Percentiles rank a stretch among this genome's conserved stretches.
These are phyloP conservation scores for Anaspis maculata DNA, from an alignment of 2,888 invertebrate species.

Conservation along the genomic window DNA sequence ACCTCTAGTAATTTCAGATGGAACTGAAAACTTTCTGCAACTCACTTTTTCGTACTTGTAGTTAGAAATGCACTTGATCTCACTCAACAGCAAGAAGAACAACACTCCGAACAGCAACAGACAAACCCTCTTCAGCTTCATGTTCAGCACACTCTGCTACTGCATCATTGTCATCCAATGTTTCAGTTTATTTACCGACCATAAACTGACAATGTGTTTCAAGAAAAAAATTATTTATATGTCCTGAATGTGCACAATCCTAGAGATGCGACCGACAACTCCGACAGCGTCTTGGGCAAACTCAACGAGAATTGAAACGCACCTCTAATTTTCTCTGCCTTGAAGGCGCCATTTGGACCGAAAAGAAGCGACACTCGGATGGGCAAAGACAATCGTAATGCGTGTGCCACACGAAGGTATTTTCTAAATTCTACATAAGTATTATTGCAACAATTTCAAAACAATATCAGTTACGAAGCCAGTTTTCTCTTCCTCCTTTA, in stretches of 20 bases:
- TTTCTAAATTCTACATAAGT: slow-evolving; percentile 2
- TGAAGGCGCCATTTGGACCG: slow-evolving; percentile 27
- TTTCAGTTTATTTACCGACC: no score
- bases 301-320: slow-evolving; percentile 8
- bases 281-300: no score
- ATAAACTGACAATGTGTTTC: no score
- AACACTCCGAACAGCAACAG: slow-evolving; percentile 45
- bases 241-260: slow-evolving; percentile 31
- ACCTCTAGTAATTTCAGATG: no score
- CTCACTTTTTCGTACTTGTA: no score
- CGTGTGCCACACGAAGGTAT: slow-evolving; percentile 7
- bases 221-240: slow-evolving; percentile 23
- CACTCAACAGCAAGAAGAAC: slow-evolving; percentile 49
- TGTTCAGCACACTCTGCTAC: no score
- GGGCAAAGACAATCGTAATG: slow-evolving; percentile 23
- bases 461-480: no score
- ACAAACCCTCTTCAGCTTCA: slow-evolving; percentile 42
- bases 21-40: no score
- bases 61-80: no score
- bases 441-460: no score
- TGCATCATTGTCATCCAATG: no score
- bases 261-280: slow-evolving; percentile 13
- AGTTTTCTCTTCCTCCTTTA: no score
- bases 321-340: slow-evolving; percentile 22
- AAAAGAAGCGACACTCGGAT: slow-evolving; percentile 25